phyloP scores from a whole-genome alignment of 2,113 vertebrate genomes.

The Pomatostomus ruficeps region DNA sequence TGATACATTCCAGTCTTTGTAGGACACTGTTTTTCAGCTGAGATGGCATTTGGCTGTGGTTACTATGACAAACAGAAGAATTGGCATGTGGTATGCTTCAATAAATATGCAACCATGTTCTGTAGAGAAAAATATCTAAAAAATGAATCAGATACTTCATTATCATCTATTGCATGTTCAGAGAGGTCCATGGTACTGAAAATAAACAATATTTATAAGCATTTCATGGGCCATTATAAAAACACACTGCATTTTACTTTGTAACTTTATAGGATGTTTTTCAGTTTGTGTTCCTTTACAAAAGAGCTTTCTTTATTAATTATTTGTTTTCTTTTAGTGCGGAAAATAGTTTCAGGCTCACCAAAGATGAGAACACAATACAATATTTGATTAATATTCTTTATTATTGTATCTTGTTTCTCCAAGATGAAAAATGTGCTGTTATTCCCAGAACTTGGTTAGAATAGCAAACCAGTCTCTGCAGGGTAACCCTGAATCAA shows the following conservation, averaged over 20 bases:
- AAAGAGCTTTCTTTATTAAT: background rate
- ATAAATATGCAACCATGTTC: background rate
- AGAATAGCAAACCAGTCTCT: conserved; percentile 38
- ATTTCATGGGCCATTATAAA: background rate
- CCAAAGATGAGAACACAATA: conserved; percentile 8
- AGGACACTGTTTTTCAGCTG: conserved; percentile 9
- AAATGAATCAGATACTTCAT: background rate
- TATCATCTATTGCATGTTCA: background rate
- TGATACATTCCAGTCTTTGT: conserved; percentile 61
- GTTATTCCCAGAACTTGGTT: conserved; percentile 33
- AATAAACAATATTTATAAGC: conserved; percentile 24
- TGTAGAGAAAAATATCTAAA: background rate
- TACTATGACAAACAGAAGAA: conserved; percentile 35
- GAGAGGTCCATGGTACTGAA: conserved; percentile 63
- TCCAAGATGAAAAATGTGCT: conserved; percentile 24
- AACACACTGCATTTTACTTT: background rate
- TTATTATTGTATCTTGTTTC: conserved; percentile 52
- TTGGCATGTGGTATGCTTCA: background rate
- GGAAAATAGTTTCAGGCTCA: conserved; percentile 17
- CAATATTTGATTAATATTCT: conserved; percentile 37
- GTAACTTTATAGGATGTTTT: conserved; percentile 39
- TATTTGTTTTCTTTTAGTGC: conserved; percentile 21
- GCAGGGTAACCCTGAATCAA: conserved; percentile 13
- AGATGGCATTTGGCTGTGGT: conserved; percentile 30
- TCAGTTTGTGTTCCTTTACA: background rate